Percentiles rank a stretch among this genome's conserved stretches.
Conservation (phyloP, 2,888 invertebrate species). For the Dynastes grantii region DNA sequence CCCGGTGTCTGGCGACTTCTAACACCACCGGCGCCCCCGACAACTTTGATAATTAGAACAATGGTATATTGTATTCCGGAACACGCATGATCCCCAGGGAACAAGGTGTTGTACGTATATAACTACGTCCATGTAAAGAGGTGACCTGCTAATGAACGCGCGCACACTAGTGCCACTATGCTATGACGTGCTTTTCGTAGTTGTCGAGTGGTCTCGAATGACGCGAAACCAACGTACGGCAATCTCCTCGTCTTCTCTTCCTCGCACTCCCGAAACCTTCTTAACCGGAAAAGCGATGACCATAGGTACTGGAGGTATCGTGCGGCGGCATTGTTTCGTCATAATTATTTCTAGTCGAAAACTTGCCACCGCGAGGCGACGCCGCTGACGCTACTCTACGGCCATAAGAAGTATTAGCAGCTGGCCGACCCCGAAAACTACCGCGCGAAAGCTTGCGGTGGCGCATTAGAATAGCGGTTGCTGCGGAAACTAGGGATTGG, state of each 20-base stretch:
- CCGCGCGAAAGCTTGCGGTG: background rate
- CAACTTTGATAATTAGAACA: slow-evolving; percentile 43
- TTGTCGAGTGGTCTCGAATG: slow-evolving; percentile 32
- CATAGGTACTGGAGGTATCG: background rate
- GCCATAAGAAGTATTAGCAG: slow-evolving; percentile 12
- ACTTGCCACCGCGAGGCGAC: slow-evolving; percentile 1
- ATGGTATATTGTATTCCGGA: slow-evolving; percentile 40
- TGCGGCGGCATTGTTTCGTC: slow-evolving; percentile 24
- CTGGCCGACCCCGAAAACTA: slow-evolving; percentile 6
- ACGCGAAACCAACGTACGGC: slow-evolving; percentile 6
- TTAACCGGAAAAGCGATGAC: slow-evolving; percentile 5
- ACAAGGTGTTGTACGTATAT: slow-evolving; percentile 23
- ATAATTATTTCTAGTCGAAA: slow-evolving; percentile 19
- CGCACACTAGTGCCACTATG: slow-evolving; percentile 18
- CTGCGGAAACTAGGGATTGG: slow-evolving; percentile 21
- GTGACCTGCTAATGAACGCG: slow-evolving; percentile 42
- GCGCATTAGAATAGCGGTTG: background rate
- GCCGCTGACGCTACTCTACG: background rate
- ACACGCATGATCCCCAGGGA: slow-evolving; percentile 39
- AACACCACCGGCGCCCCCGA: slow-evolving; percentile 16
- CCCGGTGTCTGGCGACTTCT: slow-evolving; percentile 35
- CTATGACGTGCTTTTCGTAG: slow-evolving; percentile 35
- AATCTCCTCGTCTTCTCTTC: background rate
- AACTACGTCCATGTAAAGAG: slow-evolving; percentile 10
- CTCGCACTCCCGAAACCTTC: background rate